phyloP scores from a whole-genome alignment of 2,797 vertebrate species.

The Crenichthys baileyi region DNA sequence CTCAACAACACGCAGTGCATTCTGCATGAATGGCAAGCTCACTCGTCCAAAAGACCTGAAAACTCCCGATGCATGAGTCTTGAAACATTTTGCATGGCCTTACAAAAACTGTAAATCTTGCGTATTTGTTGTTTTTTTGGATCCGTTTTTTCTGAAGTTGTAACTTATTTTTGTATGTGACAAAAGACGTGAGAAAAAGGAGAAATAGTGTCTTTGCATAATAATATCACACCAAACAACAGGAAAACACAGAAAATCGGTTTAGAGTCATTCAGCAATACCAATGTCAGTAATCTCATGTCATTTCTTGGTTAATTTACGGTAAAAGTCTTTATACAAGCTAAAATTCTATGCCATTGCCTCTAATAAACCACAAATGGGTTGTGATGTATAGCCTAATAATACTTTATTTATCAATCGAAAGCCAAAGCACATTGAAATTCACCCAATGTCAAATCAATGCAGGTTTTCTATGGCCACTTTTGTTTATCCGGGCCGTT shows the following conservation, averaged over 20 bases:
- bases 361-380: constrained; percentile 77
- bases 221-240: constrained; percentile 67
- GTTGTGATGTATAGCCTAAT: constrained; percentile 79
- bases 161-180: constrained; percentile 84
- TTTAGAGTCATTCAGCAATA: constrained; percentile 76
- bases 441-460: constrained; percentile 79
- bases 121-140: constrained; percentile 72
- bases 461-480: constrained; percentile 76
- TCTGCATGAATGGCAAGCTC: constrained; percentile 76
- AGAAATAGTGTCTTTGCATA: constrained; percentile 66
- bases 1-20: constrained; percentile 77
- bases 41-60: constrained; percentile 72
- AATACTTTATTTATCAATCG: constrained; percentile 78
- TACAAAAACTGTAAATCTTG: constrained; percentile 76
- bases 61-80: constrained; percentile 78
- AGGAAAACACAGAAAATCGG: constrained; percentile 64
- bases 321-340: constrained; percentile 73
- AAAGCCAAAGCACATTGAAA: constrained; percentile 83
- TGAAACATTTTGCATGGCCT: constrained; percentile 80
- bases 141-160: constrained; percentile 69
- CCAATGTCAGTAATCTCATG: constrained; percentile 61
- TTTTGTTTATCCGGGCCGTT: constrained; percentile 74
- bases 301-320: constrained; percentile 67
- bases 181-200: constrained; percentile 55
- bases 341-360: constrained; percentile 77